These are phyloP conservation scores for Eulemur mongoz DNA, from an alignment of 2,797 vertebrate genomes.

Conservation along the genomic window DNA sequence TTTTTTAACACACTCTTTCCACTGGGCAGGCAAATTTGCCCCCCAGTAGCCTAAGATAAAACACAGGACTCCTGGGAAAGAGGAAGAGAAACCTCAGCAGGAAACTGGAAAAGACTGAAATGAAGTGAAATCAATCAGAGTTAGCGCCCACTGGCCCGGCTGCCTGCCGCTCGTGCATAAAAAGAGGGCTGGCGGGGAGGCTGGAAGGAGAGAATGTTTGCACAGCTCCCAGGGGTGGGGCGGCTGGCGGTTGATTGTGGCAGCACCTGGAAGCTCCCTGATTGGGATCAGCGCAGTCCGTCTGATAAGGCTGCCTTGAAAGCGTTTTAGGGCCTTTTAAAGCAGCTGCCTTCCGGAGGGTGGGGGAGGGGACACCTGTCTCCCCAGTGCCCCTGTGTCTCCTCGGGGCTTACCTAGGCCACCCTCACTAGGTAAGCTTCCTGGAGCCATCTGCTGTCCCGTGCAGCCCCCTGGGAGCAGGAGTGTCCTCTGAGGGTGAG, in stretches of 20 bases:
- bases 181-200: neutral
- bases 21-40: neutral
- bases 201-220: constrained; percentile 58
- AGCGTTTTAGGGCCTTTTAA: constrained; percentile 68
- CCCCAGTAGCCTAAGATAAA: constrained; percentile 37
- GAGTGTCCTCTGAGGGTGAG: neutral
- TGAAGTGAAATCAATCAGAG: constrained; percentile 43
- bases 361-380: constrained; percentile 39
- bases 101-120: constrained; percentile 59
- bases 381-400: neutral
- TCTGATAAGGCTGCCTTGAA: constrained; percentile 68
- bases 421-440: neutral
- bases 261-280: constrained; percentile 68
- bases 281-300: constrained; percentile 51
- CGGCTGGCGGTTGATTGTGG: neutral
- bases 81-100: constrained; percentile 19
- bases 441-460: neutral
- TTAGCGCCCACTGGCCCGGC: neutral
- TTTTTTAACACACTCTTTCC: constrained; percentile 36
- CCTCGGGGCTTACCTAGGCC: constrained; percentile 1
- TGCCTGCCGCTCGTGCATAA: neutral
- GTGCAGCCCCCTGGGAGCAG: neutral
- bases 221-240: constrained; percentile 51
- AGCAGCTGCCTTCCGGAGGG: constrained; percentile 55
- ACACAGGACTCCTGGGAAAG: constrained; percentile 35